Evolutionary conservation across 2,888 invertebrate genomes (phyloP).

Genomic region (Brachypterus glaber): DNA sequence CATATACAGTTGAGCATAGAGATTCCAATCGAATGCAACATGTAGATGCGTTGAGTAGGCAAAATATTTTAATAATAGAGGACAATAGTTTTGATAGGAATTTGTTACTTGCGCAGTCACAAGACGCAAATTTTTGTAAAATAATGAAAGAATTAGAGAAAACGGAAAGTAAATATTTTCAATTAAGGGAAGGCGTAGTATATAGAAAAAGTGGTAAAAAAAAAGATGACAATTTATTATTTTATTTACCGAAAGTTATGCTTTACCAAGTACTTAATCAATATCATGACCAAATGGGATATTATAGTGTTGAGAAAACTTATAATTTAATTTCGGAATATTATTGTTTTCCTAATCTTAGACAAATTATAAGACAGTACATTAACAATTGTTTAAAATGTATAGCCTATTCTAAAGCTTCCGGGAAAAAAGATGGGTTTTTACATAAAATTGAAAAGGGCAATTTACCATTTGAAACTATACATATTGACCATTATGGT

Average conservation of each 20-base stretch:
- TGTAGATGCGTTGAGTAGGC: constrained; percentile 28
- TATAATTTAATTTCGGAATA: no score
- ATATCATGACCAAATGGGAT: constrained; percentile 12
- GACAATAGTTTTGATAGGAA: constrained; percentile 21
- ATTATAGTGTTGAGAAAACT: constrained; percentile 9
- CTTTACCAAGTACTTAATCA: constrained; percentile 10
- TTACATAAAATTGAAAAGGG: no score
- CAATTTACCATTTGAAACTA: no score
- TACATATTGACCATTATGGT: no score
- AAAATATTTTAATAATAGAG: constrained; percentile 20
- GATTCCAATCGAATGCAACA: constrained; percentile 23
- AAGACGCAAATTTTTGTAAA: constrained; percentile 20
- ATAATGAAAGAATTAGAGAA: constrained; percentile 18
- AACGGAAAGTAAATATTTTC: constrained; percentile 14
- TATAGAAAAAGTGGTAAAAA: constrained; percentile 19
- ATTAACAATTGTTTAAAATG: no score
- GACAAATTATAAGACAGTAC: no score
- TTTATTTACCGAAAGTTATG: constrained; percentile 22
- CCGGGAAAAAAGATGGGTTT: no score
- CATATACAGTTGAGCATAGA: constrained; percentile 20
- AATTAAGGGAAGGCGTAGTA: constrained; percentile 21
- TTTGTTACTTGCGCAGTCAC: constrained; percentile 18
- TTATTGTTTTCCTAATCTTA: no score
- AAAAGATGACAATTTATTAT: constrained; percentile 12
- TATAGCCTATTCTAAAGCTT: no score